Conservation (phyloP, 2,797 vertebrate genomes). For the Simalia tracyae region DNA sequence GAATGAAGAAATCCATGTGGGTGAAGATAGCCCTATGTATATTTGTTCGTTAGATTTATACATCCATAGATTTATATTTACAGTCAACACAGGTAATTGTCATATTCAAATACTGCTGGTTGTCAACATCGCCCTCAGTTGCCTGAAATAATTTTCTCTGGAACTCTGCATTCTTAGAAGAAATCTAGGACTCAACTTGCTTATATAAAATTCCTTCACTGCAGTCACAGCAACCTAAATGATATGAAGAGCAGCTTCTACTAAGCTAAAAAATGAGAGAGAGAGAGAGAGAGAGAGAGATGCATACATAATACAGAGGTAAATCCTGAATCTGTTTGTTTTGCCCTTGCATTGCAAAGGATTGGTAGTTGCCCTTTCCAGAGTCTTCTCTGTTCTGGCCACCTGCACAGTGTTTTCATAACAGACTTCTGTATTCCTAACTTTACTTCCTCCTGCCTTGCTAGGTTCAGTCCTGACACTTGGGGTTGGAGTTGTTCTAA, state of each 20-base stretch:
- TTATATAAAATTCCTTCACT: neutral
- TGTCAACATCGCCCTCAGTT: neutral
- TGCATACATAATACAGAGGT: neutral
- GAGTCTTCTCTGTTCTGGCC: neutral
- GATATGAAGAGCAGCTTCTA: neutral
- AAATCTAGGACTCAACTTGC: neutral
- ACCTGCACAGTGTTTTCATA: neutral
- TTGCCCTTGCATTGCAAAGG: neutral
- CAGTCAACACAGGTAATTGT: neutral
- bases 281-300: neutral
- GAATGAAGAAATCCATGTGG: neutral
- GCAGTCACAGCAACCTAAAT: neutral
- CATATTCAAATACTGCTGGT: neutral
- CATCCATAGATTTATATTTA: neutral
- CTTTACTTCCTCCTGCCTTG: neutral
- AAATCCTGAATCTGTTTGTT: neutral
- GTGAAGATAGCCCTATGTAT: neutral
- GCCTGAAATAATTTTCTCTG: neutral
- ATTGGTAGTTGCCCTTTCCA: neutral
- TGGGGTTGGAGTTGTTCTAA: neutral
- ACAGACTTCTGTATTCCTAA: neutral
- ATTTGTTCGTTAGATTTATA: neutral
- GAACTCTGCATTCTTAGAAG: neutral
- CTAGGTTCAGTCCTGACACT: neutral
- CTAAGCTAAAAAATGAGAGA: neutral